phyloP scores from a whole-genome alignment of 2,113 vertebrate species.

The Strix aluco region DNA sequence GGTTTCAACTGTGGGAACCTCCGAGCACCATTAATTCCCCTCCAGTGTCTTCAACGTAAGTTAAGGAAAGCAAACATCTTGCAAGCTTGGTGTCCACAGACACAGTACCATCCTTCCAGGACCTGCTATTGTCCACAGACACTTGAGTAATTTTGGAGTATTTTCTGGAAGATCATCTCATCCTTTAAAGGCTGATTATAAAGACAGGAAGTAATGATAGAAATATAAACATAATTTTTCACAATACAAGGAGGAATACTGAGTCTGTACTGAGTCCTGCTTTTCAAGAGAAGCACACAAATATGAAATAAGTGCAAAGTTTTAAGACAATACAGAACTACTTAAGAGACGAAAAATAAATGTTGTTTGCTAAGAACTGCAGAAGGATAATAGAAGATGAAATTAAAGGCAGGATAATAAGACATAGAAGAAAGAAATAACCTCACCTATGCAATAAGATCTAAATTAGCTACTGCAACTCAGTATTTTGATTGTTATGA shows the following conservation, averaged over 20 bases:
- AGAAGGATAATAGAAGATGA: neutral
- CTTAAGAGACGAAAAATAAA: neutral
- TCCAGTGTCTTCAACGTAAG: neutral
- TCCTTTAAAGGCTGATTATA: neutral
- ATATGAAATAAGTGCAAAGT: neutral
- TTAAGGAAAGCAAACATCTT: neutral
- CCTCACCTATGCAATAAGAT: neutral
- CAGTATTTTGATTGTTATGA: neutral
- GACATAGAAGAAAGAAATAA: neutral
- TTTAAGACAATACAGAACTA: neutral
- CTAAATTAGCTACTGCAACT: slow-evolving; percentile 2
- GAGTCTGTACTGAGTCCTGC: neutral
- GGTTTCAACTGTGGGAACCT: neutral
- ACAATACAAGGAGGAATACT: neutral
- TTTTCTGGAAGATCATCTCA: neutral
- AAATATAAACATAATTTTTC: neutral
- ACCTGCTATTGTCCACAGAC: neutral
- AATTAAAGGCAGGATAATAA: slow-evolving; percentile 3
- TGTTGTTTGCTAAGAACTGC: neutral
- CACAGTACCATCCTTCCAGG: neutral
- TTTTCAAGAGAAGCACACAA: neutral
- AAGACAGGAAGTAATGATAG: neutral
- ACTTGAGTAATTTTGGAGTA: neutral
- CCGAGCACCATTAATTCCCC: neutral
- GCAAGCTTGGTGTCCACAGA: neutral